A percentile compares a stretch with the other conserved stretches of the same genome.
These are phyloP conservation scores for Chymomyza procnemis DNA, from an alignment of 2,888 invertebrate genomes.

Conservation along the genomic window DNA sequence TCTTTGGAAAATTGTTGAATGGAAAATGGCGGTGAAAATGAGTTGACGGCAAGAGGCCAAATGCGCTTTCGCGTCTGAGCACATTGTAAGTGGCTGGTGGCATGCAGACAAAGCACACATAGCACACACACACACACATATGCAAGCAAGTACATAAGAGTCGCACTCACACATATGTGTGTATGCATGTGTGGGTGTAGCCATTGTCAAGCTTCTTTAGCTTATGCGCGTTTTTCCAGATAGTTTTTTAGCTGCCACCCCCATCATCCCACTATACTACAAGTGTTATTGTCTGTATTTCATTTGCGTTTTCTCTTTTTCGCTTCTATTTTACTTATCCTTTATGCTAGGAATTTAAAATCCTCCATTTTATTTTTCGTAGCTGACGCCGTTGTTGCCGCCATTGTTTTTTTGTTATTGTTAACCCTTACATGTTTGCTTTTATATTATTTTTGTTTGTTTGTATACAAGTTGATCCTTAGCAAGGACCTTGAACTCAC, in stretches of 20 bases:
- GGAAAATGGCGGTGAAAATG: conserved; percentile 2
- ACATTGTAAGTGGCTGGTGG: conserved; percentile 20
- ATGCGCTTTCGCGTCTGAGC: conserved; percentile 13
- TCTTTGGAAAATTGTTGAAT: conserved; percentile 40
- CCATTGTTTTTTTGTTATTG: conserved; percentile 67
- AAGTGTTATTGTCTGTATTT: conserved; percentile 39
- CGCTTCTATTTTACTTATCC: conserved; percentile 8
- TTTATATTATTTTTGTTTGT: conserved; percentile 22
- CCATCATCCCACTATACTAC: neutral
- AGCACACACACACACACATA: neutral
- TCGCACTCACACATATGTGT: neutral
- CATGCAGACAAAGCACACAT: conserved; percentile 9
- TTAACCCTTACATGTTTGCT: conserved; percentile 44
- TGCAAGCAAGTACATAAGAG: neutral
- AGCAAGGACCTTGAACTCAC: conserved; percentile 57
- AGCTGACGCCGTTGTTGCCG: conserved; percentile 21
- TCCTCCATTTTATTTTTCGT: conserved; percentile 44
- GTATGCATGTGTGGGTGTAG: neutral
- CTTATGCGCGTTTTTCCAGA: conserved; percentile 1
- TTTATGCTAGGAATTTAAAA: conserved; percentile 34
- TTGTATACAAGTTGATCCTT: conserved; percentile 51
- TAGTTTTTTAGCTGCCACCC: conserved; percentile 4
- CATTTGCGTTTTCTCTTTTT: conserved; percentile 35
- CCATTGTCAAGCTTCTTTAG: conserved; percentile 33
- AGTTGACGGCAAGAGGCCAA: conserved; percentile 1